Evolutionary conservation across 2,797 vertebrate species (phyloP).

Genomic region (Chromobotia macracanthus): DNA sequence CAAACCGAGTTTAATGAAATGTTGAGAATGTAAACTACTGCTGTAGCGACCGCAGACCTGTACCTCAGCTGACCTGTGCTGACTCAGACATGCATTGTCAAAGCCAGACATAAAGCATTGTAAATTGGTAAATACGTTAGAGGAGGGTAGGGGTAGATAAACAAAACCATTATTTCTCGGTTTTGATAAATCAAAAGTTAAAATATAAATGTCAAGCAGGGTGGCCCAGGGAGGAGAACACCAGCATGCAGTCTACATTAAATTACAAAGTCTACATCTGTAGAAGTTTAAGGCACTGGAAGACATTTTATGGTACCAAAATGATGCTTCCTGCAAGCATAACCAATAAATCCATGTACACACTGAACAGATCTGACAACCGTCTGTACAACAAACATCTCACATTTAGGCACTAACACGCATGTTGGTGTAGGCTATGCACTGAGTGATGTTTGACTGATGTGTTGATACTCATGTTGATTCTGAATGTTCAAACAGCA

Average conservation of each 20-base stretch:
- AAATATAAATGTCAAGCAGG: constrained; percentile 41
- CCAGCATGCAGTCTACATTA: constrained; percentile 70
- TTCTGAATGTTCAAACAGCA: background rate
- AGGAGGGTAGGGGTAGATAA: background rate
- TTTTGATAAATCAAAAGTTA: constrained; percentile 5
- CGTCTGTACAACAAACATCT: constrained; percentile 56
- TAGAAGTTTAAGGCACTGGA: constrained; percentile 69
- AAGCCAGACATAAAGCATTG: constrained; percentile 26
- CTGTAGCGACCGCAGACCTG: constrained; percentile 53
- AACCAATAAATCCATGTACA: constrained; percentile 54
- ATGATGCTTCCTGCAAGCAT: constrained; percentile 52
- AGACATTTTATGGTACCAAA: constrained; percentile 63
- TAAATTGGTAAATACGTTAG: constrained; percentile 34
- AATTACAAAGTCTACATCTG: constrained; percentile 74
- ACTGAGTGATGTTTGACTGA: background rate
- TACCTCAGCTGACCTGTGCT: constrained; percentile 50
- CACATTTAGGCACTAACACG: constrained; percentile 31
- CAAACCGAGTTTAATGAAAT: constrained; percentile 57
- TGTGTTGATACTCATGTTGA: background rate
- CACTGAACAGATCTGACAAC: constrained; percentile 39
- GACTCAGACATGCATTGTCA: background rate
- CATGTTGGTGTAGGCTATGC: background rate
- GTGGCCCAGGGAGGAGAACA: constrained; percentile 69
- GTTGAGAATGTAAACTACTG: constrained; percentile 63
- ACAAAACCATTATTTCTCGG: background rate